Base-by-base conservation (phyloP, 2,113 vertebrate genomes). In the Thalassoma bifasciatum region DNA sequence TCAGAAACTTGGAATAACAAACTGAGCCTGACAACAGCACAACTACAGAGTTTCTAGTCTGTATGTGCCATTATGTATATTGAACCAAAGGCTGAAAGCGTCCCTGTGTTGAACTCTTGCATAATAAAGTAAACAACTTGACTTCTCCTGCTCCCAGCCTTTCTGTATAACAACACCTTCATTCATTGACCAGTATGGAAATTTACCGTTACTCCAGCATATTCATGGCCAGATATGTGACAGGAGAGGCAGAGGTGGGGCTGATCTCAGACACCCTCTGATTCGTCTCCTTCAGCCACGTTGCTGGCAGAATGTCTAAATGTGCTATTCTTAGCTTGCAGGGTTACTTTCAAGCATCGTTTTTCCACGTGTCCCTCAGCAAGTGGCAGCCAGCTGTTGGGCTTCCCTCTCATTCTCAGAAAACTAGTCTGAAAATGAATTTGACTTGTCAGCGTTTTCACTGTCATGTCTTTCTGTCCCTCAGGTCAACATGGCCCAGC, bases 401-500 rank as follows among this genome's bases (percentile, higher is more conserved):
- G 44, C 22, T 65, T 37, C 49, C 44, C 23, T 54, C 24, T 70
- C 37, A 16, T 84, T 90, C 81, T 59, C 46, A 24, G 77, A 87
- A 85, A 40, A 21, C 17, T 37, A 30, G 1, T 69, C 38, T 66
- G 53, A 52, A 65, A 76, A 21, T 26, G 21, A 56, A 38, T 14
- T 21, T 52, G 53, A 38, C 0, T 9, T 3, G 4, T 40, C 21
- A 30, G 46, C 72, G 4, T 30, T 12, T 53, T 75, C 26, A 72
- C 1, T 34, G 50, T 0, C 0, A 10, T 46, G n/a, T 73, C 50
- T 69, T 6, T 64, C 38, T 58, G 34, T 53, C 54, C 59, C 64
- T 1, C 66, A 95, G 94, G 75, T 98, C 71, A 91, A 92, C 77
- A 94, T 96, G 93, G 91, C 96, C 72, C 96, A 95, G 82, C 85